phyloP scores from a whole-genome alignment of 2,113 vertebrate genomes.

The Malurus cyaneus region DNA sequence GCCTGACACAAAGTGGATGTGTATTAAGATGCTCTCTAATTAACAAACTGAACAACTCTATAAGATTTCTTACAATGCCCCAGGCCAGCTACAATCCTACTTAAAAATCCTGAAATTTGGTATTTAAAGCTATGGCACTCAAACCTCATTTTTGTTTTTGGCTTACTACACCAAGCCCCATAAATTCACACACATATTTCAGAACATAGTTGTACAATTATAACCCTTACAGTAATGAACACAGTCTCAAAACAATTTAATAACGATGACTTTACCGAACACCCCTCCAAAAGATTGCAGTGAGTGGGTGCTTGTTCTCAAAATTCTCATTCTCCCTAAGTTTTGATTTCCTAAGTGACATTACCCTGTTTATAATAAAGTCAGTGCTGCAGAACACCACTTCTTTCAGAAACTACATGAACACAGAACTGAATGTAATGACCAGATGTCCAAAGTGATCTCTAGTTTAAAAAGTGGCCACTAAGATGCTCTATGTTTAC shows the following conservation, averaged over 20 bases:
- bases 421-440: neutral
- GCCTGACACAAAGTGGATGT: neutral
- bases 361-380: neutral
- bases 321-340: neutral
- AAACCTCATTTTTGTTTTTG: neutral
- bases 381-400: neutral
- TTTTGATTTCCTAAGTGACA: neutral
- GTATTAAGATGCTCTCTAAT: neutral
- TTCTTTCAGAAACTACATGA: neutral
- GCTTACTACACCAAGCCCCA: neutral
- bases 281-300: rapidly evolving
- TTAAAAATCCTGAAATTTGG: neutral
- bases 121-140: neutral
- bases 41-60: neutral
- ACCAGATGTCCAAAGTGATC: neutral
- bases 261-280: neutral
- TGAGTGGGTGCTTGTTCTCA: neutral
- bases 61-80: neutral
- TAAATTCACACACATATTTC: neutral
- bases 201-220: neutral
- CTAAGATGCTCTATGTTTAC: neutral
- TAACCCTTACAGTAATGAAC: neutral
- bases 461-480: neutral
- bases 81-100: neutral
- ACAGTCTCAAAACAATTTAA: neutral